phyloP scores from a whole-genome alignment of 92 coral and sea anemone genomes.

The Chrysogorgia sp. region DNA sequence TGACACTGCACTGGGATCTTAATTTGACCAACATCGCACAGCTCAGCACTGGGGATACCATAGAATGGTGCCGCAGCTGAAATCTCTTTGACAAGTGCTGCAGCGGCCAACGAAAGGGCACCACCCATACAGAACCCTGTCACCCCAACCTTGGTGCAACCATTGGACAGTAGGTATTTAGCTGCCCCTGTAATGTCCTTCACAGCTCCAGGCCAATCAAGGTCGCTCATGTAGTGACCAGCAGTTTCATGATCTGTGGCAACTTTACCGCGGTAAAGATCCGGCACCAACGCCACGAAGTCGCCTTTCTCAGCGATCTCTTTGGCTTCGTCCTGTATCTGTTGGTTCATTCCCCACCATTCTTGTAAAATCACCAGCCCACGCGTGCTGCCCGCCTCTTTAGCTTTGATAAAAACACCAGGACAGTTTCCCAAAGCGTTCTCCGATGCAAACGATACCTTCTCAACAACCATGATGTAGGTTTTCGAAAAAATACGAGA shows the following conservation, averaged over 20 bases:
- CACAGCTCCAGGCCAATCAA: slow-evolving; percentile 80
- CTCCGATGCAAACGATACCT: slow-evolving; percentile 13
- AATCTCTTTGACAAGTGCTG: slow-evolving; percentile 81
- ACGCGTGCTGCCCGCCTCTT: slow-evolving; percentile 56
- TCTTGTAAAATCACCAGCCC: slow-evolving; percentile 89
- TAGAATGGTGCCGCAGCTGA: slow-evolving; percentile 97
- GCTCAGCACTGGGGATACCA: slow-evolving; percentile 72
- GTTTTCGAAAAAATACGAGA: background rate
- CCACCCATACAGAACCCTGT: slow-evolving; percentile 99
- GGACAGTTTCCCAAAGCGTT: slow-evolving; percentile 73
- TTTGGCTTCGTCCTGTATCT: slow-evolving; percentile 84
- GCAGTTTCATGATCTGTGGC: slow-evolving; percentile 70
- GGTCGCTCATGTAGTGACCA: slow-evolving; percentile 58
- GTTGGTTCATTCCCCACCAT: slow-evolving; percentile 99
- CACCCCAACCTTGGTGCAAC: slow-evolving; percentile 87
- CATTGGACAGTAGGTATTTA: slow-evolving; percentile 70
- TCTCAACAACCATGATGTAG: slow-evolving; percentile 29
- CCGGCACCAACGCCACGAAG: slow-evolving; percentile 87
- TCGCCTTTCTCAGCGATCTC: slow-evolving; percentile 75
- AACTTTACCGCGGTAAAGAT: slow-evolving; percentile 81
- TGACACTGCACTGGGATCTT: slow-evolving; percentile 92
- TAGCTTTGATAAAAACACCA: slow-evolving; percentile 58
- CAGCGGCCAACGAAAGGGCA: slow-evolving; percentile 83
- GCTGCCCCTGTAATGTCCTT: slow-evolving; percentile 89
- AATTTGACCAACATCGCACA: slow-evolving; percentile 78